A percentile compares a stretch with the other conserved stretches of the same genome.
Evolutionary conservation across 2,888 invertebrate genomes (phyloP).

Genomic region (Gnatocerus cornutus): DNA sequence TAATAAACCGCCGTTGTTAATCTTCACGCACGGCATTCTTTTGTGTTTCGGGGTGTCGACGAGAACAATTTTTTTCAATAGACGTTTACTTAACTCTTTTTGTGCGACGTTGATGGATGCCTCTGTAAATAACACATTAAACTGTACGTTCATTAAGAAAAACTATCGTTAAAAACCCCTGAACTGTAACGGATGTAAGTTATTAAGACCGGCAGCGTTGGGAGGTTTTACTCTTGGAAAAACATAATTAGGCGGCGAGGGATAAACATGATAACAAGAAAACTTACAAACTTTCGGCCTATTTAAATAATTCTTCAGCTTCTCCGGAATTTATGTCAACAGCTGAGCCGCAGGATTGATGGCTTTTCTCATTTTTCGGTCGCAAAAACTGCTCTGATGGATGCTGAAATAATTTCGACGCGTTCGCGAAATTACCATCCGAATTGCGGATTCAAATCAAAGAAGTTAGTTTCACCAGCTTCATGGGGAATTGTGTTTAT

Average conservation of each 20-base stretch:
- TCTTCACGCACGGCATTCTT: conserved; percentile 29
- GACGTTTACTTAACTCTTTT: conserved; percentile 36
- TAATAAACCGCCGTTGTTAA: conserved; percentile 30
- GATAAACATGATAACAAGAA: conserved; percentile 42
- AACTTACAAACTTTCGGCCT: conserved; percentile 24
- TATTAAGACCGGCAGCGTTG: conserved; percentile 13
- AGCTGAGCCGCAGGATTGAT: conserved; percentile 23
- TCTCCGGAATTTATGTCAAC: conserved; percentile 27
- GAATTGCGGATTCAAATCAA: background rate
- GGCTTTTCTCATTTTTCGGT: conserved; percentile 16
- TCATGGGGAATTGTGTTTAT: too few relatives aligned
- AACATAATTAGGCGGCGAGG: conserved; percentile 32
- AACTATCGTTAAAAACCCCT: conserved; percentile 36
- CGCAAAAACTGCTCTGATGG: conserved; percentile 12
- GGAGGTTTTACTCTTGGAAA: conserved; percentile 8
- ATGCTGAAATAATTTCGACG: conserved; percentile 3
- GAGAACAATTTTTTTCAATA: conserved; percentile 32
- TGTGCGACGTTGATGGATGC: conserved; percentile 42
- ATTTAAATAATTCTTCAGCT: conserved; percentile 35
- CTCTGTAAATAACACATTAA: conserved; percentile 44
- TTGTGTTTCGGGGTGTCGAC: conserved; percentile 12
- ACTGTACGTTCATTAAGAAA: conserved; percentile 44
- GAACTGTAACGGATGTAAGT: conserved; percentile 26
- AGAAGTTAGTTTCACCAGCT: too few relatives aligned
- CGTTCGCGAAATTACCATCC: background rate